Conservation (phyloP, 2,797 vertebrate genomes). For the Malacoraja senta region DNA sequence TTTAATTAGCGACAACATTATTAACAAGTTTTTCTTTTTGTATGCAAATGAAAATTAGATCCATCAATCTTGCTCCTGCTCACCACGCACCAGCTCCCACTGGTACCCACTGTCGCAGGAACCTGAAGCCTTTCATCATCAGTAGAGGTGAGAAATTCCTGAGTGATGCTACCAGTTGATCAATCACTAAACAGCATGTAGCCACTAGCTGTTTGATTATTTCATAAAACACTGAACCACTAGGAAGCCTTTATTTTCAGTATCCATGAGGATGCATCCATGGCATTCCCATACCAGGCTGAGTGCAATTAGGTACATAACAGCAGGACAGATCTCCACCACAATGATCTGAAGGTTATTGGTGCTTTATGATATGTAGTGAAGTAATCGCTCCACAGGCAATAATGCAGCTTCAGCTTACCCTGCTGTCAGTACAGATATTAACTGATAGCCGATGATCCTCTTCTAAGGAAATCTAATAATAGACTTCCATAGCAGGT, state of each 20-base stretch:
- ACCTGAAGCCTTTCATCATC: constrained; percentile 3
- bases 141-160: not conserved
- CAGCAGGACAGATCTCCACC: not conserved
- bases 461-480: not conserved
- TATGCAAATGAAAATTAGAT: not conserved
- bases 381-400: not conserved
- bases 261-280: too few species aligned
- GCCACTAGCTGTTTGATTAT: not conserved
- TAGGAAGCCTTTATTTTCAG: not conserved
- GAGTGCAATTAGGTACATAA: not conserved
- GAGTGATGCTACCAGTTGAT: too few species aligned
- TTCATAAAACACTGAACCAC: not conserved
- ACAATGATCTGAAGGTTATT: not conserved
- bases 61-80: not conserved
- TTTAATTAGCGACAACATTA: too few species aligned
- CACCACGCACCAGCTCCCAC: not conserved
- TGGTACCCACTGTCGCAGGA: not conserved
- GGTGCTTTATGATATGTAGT: not conserved
- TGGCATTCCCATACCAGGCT: not conserved
- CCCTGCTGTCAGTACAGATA: not conserved
- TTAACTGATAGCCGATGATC: not conserved
- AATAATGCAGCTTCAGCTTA: not conserved
- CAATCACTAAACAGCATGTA: not conserved
- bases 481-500: too few species aligned
- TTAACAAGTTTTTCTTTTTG: not conserved